Evolutionary conservation across 2,888 invertebrate genomes (phyloP), one percentile per base, ranked within the genome.

Genomic region (Drosophila maculinotata): DNA sequence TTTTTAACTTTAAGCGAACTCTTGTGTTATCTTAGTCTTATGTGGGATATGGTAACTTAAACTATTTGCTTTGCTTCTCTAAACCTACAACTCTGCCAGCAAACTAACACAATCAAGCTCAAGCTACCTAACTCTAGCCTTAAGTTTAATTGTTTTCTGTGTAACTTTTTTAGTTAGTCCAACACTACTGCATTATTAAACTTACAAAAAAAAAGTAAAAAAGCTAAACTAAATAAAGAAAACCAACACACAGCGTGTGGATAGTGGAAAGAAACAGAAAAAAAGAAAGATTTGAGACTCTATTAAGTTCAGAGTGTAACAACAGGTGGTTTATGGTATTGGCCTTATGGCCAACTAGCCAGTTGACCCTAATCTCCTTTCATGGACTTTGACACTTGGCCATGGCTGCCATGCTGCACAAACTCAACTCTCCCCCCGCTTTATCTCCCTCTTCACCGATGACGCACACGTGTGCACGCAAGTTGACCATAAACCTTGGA

Each of bases 281-380:
- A 35, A 10, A 30, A 15, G 5, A 10, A 8, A 44, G 1, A 25
- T 15, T 12, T 38, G 30, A 15, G 28, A 39, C 52, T 49, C 38
- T 14, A 60, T 54, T 54, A n/a, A 35, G 30, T 33, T 56, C 12
- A 15, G 26, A 25, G 35, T 28, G 17, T 30, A 44, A 47, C 70
- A 77, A 75, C 75, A 82, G 83, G 77, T 82, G 79, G 69, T 26
- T 41, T 49, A 36, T 44, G 57, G 38, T 23, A n/a, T 26, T 14
- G 30, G 9, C 35, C 41, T 53, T 67, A 41, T 66, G 62, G 30
- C 48, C 70, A 75, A 75, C 75, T 78, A 57, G 56, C 60, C 79
- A 79, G 69, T 72, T 84, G 75, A 84, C 82, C 74, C 63, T 64
- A 74, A 74, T 81, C 84, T 67, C 45, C 53, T 64, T 62, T 67